Percentiles rank a stretch among this genome's conserved stretches.
Conservation (phyloP, 2,797 vertebrate species). For the Parauchenoglanis punctatus region DNA sequence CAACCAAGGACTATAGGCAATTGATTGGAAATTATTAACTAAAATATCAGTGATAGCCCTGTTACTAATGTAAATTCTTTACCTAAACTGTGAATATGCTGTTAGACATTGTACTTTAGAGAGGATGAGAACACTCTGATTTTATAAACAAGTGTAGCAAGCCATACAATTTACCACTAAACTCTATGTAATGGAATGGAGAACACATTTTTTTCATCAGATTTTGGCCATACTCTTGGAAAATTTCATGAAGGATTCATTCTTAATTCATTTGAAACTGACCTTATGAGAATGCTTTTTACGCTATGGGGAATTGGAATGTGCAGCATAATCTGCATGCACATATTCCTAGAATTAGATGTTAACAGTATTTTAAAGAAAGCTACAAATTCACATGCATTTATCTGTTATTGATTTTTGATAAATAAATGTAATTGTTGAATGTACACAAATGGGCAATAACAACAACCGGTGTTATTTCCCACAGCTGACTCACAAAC, state of each 20-base stretch:
- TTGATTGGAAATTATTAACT: background rate
- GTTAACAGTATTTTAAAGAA: background rate
- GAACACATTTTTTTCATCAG: slow-evolving; percentile 28
- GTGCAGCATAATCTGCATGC: background rate
- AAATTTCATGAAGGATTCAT: slow-evolving; percentile 30
- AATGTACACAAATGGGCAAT: background rate
- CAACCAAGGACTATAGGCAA: background rate
- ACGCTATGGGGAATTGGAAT: background rate
- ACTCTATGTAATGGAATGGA: slow-evolving; percentile 22
- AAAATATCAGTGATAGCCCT: background rate
- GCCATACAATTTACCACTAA: background rate
- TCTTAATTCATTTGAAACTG: background rate
- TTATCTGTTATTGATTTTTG: background rate
- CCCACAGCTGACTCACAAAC: background rate
- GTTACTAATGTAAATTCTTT: background rate
- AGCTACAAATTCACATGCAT: background rate
- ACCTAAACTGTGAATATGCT: background rate
- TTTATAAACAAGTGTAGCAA: background rate
- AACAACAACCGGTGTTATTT: background rate
- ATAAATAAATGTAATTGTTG: background rate
- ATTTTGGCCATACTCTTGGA: slow-evolving; percentile 29
- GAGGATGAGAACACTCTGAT: background rate
- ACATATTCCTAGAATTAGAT: background rate
- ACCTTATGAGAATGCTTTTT: background rate
- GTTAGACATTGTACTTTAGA: background rate